Conservation (phyloP, 2,797 vertebrate genomes). For the Paedocypris micromegethes region DNA sequence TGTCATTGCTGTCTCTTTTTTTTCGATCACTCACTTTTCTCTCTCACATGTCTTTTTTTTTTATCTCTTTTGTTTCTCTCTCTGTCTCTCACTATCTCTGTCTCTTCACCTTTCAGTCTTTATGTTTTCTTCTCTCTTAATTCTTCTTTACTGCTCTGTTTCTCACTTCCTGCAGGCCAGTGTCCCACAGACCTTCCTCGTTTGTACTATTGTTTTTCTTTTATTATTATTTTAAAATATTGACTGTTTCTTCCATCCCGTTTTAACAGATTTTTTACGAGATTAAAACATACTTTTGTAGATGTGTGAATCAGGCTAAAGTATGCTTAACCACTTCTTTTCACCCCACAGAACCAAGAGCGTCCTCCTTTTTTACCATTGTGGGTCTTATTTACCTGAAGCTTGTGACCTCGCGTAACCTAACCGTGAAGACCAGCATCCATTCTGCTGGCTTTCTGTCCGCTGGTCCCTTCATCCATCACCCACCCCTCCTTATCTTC, state of each 20-base stretch:
- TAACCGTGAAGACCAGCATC: constrained; percentile 38
- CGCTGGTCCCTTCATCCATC: constrained; percentile 38
- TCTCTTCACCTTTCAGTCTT: too few species aligned
- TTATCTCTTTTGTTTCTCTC: too few species aligned
- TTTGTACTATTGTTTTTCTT: too few species aligned
- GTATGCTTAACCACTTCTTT: constrained; percentile 17
- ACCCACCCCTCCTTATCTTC: constrained; percentile 52
- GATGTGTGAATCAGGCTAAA: background rate
- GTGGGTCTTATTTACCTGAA: constrained; percentile 41
- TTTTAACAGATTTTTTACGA: background rate
- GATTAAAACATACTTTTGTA: background rate
- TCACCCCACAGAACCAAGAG: constrained; percentile 35
- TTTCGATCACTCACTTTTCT: too few species aligned
- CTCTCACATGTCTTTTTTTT: too few species aligned
- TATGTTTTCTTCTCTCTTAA: too few species aligned
- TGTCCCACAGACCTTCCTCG: too few species aligned
- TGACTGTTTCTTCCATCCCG: background rate
- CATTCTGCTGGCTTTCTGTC: constrained; percentile 20
- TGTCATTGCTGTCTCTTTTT: too few species aligned
- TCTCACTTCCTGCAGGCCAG: too few species aligned
- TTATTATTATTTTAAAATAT: too few species aligned
- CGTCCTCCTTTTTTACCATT: constrained; percentile 41
- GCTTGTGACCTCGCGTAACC: constrained; percentile 35
- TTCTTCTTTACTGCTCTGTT: too few species aligned
- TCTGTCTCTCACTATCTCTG: too few species aligned